phyloP scores from a whole-genome alignment of 2,113 vertebrate genomes.

The Ceratotherium simum region DNA sequence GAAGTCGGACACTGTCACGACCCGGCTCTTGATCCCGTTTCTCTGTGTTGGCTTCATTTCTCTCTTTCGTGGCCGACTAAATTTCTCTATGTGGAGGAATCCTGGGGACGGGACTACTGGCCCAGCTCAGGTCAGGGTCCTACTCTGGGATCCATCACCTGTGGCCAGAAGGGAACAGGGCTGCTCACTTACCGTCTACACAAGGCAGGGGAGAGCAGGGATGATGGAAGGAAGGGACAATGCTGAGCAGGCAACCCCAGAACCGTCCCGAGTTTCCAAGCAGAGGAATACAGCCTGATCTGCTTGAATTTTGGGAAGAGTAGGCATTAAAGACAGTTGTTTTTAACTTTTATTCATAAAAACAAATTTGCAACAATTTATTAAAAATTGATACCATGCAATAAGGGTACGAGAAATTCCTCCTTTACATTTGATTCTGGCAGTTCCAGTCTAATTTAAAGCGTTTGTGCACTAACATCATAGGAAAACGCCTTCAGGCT shows the following conservation, averaged over 20 bases:
- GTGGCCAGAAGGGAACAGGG: neutral
- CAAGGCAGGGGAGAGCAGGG: neutral
- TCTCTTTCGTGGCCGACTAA: neutral
- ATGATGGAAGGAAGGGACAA: neutral
- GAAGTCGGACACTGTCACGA: neutral
- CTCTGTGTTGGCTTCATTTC: neutral
- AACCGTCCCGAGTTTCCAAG: neutral
- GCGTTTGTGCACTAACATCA: slow-evolving; percentile 91
- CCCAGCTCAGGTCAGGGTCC: neutral
- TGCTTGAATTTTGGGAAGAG: neutral
- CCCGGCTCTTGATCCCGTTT: neutral
- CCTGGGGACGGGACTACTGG: neutral
- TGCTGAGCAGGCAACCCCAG: neutral
- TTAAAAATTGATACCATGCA: slow-evolving; percentile 96
- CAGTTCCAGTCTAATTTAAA: slow-evolving; percentile 92
- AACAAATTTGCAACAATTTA: slow-evolving; percentile 95
- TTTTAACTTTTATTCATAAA: slow-evolving; percentile 94
- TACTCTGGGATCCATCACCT: neutral
- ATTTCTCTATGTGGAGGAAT: neutral
- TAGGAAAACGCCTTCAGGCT: slow-evolving; percentile 91
- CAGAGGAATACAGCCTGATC: neutral
- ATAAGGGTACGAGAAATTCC: slow-evolving; percentile 92
- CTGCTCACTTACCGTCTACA: neutral
- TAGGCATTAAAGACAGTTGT: slow-evolving; percentile 67
- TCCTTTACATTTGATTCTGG: slow-evolving; percentile 91